phyloP scores from a whole-genome alignment of 2,113 vertebrate genomes.

The Oriolus oriolus region DNA sequence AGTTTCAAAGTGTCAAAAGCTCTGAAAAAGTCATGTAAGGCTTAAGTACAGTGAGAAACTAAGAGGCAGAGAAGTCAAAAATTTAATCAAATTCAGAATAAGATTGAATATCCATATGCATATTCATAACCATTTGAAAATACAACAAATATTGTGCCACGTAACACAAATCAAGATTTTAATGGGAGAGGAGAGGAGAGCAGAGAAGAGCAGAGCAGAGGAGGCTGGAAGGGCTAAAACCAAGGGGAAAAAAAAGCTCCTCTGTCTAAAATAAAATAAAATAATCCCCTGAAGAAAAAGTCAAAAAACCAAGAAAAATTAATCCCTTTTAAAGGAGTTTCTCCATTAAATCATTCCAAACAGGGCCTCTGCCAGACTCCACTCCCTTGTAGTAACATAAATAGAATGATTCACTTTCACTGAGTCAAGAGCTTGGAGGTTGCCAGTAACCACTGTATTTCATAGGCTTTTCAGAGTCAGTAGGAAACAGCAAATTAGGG shows the following conservation, averaged over 20 bases:
- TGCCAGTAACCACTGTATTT: slow-evolving; percentile 27
- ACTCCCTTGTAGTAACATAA: background rate
- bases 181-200: background rate
- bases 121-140: background rate
- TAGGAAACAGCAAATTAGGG: slow-evolving; percentile 15
- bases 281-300: background rate
- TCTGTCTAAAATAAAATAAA: background rate
- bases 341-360: background rate
- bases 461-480: background rate
- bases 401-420: slow-evolving; percentile 36
- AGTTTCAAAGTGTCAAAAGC: background rate
- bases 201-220: background rate
- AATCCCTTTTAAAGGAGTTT: background rate
- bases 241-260: background rate
- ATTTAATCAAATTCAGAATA: background rate
- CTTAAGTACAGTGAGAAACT: background rate
- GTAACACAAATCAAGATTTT: background rate
- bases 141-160: background rate
- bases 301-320: accelerated
- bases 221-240: background rate
- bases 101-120: background rate
- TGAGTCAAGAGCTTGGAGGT: background rate
- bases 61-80: background rate
- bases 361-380: background rate
- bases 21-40: background rate